Percentiles rank a stretch among this genome's conserved stretches.
phyloP scores from a whole-genome alignment of 2,113 vertebrate genomes.

The Halichoeres trimaculatus region DNA sequence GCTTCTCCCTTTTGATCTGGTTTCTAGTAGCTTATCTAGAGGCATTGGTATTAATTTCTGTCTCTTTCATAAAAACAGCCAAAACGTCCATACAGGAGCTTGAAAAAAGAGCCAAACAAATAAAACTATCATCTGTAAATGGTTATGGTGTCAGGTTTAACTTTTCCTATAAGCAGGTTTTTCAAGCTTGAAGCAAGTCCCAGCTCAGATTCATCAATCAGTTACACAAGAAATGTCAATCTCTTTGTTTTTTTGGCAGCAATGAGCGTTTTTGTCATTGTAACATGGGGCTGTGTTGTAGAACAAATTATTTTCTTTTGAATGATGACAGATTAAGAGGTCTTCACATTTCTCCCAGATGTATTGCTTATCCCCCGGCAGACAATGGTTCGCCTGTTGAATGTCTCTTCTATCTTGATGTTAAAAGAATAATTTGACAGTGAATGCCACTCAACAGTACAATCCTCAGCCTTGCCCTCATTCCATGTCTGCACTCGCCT shows the following conservation, averaged over 20 bases:
- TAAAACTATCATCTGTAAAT: no score
- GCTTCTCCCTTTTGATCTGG: no score
- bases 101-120: no score
- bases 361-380: background rate
- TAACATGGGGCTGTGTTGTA: no score
- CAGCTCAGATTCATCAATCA: background rate
- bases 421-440: background rate
- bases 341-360: slow-evolving; percentile 2
- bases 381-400: background rate
- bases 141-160: background rate
- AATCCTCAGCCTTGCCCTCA: background rate
- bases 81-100: no score
- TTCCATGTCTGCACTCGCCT: slow-evolving; percentile 77
- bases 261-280: no score
- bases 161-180: background rate
- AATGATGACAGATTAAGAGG: background rate
- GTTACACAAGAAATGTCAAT: background rate
- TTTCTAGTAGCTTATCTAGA: no score
- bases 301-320: background rate
- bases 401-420: background rate
- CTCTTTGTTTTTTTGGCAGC: background rate
- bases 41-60: no score
- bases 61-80: no score
- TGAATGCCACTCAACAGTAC: background rate
- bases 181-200: background rate